Evolutionary conservation across 2,888 invertebrate genomes (phyloP), one percentile per base, ranked within the genome.

Genomic region (Resseliella maxima): DNA sequence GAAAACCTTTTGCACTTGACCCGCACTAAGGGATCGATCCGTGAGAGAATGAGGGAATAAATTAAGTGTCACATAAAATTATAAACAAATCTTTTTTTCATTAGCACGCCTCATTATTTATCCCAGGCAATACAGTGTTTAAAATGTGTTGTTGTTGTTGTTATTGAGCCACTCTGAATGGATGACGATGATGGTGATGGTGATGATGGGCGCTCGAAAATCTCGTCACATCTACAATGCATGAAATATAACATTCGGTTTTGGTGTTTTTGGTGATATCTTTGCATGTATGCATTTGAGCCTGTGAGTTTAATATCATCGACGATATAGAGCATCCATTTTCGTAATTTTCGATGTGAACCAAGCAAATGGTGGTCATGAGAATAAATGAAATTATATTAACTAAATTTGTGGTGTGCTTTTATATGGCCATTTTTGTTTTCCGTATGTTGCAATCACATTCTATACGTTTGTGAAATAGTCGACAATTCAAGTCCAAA

Each of bases 41-140:
- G 6, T 3, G 38, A 38, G 6, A 24, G 12, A 83, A 36, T 3
- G 36, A 81, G 35, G 31, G 35, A 72, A 38, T 83, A 12, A 83
- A 83, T 83, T 36, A 38, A 83, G 83, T 38, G 83, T 83, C 38
- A 83, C 83, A 83, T 83, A 83, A 83, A 83, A 83, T 83, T 83
- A 83, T 83, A 83, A 83, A 38, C 83, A 83, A 83, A 83, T 83
- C 83, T 83, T 83, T 83, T 83, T 83, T 83, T 38, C 83, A 83
- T 83, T 83, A 83, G 83, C 38, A 38, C 83, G 83, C 83, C 36
- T 38, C 36, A 83, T 83, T 24, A 83, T 36, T 83, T 38, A 31
- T 8, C 38, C 12, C n/a, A n/a, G 1, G 38, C 38, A 83, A 83
- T 38, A 2, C 24, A 38, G 5, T 83, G 31, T 83, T 83, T 83